phyloP scores from a whole-genome alignment of 2,888 invertebrate genomes.

The Cerceris rybyensis region DNA sequence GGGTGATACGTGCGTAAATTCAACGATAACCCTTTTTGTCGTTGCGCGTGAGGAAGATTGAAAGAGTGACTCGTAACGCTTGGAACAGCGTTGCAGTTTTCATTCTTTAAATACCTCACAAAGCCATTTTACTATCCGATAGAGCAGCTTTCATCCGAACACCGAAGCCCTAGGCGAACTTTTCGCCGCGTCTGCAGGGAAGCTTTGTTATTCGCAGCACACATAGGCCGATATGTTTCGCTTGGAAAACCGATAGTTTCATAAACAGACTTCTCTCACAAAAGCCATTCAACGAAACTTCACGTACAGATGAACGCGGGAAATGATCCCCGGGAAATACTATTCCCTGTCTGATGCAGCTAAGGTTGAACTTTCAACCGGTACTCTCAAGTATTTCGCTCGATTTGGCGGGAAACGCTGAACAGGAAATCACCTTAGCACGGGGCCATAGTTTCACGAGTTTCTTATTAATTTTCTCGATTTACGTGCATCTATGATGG shows the following conservation, averaged over 20 bases:
- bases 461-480: neutral
- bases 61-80: conserved; percentile 3
- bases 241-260: conserved; percentile 56
- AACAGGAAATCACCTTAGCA: neutral
- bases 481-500: neutral
- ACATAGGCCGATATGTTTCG: conserved; percentile 36
- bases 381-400: neutral
- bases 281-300: conserved; percentile 45
- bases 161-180: conserved; percentile 64
- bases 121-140: neutral
- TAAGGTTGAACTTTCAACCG: neutral
- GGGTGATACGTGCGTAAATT: conserved; percentile 13
- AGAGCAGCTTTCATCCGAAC: conserved; percentile 20
- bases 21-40: neutral
- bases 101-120: neutral
- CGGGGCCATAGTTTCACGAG: neutral
- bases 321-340: conserved; percentile 19
- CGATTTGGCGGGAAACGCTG: neutral
- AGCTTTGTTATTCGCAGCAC: conserved; percentile 52
- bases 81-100: neutral
- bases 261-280: conserved; percentile 30
- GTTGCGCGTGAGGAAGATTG: neutral
- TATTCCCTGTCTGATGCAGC: neutral
- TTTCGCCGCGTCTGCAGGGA: conserved; percentile 45
- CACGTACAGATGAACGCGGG: conserved; percentile 13